Percentiles rank a stretch among this genome's conserved stretches.
Conservation (phyloP, 1,140 invertebrate species). For the Sarcophaga bullata region DNA sequence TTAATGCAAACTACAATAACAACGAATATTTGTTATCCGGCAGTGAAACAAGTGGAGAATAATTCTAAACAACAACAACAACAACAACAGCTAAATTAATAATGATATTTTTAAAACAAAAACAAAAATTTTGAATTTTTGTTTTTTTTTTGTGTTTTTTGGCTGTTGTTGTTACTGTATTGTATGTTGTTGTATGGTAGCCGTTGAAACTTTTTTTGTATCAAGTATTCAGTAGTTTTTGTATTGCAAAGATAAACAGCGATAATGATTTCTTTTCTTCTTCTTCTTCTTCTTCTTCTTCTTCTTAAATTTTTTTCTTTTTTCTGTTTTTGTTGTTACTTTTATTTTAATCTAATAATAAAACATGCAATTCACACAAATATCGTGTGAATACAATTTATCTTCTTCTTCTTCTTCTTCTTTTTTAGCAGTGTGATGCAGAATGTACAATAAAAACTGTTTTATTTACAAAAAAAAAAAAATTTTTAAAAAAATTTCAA, state of each 20-base stretch:
- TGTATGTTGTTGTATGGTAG: too few species aligned
- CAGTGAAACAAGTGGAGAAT: constrained; percentile 14
- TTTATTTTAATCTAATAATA: background rate
- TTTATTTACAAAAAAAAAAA: background rate
- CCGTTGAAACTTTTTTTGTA: too few species aligned
- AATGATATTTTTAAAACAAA: background rate
- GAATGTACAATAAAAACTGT: too few species aligned
- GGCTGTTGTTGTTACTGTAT: too few species aligned
- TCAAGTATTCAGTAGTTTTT: too few species aligned
- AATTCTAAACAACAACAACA: background rate
- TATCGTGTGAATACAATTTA: constrained; percentile 2
- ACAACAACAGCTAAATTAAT: background rate
- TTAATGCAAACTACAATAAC: background rate
- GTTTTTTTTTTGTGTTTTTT: too few species aligned
- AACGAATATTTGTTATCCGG: constrained; percentile 1
- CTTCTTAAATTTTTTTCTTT: too few species aligned
- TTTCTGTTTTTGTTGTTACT: background rate
- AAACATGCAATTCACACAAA: background rate
- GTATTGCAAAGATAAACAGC: too few species aligned
- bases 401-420: too few species aligned
- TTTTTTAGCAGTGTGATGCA: too few species aligned
- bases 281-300: too few species aligned
- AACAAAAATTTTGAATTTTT: background rate
- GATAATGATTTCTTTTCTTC: too few species aligned
- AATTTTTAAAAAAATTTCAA: background rate